Evolutionary conservation across 2,113 vertebrate species (phyloP), one percentile per base, ranked within the genome.

Genomic region (Castor canadensis): DNA sequence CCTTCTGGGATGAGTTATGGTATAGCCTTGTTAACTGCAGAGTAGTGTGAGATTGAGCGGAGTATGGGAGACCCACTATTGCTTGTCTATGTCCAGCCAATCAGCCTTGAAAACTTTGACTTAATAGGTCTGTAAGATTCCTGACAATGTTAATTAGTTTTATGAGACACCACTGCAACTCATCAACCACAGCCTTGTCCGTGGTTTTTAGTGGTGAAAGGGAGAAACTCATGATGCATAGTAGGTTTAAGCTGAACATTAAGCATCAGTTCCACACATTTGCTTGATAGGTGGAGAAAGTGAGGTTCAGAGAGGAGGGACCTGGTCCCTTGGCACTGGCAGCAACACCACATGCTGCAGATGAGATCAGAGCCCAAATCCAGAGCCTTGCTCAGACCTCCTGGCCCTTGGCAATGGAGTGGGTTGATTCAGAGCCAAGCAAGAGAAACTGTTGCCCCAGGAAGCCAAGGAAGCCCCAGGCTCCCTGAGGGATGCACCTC

Each of bases 111-210:
- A 79, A 58, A 94, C 84, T 84, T 81, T 87, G 60, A 82, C 86
- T 67, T 85, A 47, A 40, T 79, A 87, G 80, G 92, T 95, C 95
- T 19, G 58, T 85, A 84, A 69, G 80, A n/a, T 91, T 87, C 66
- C 71, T 69, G 72, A 87, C 58, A 49, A 45, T 79, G 56, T 71
- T 58, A 87, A 86, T 85, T 73, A 32, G 52, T 72, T 93, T 94
- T 81, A 67, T 28, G 52, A 76, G 67, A 77, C 54, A 64, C 15
- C 47, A 35, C 71, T 64, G 86, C 96, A 89, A 94, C 0, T 56
- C 69, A 60, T 64, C 52, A 26, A 40, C 16, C 79, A 45, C 47
- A 81, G 20, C 38, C 54, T 67, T 91, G 32, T 60, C 85, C 91
- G 66, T 88, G 71, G 26, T 43, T 80, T 86, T 72, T 60, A 35